Base-by-base conservation (phyloP, 2,888 invertebrate genomes). In the Griposia aprilina region DNA sequence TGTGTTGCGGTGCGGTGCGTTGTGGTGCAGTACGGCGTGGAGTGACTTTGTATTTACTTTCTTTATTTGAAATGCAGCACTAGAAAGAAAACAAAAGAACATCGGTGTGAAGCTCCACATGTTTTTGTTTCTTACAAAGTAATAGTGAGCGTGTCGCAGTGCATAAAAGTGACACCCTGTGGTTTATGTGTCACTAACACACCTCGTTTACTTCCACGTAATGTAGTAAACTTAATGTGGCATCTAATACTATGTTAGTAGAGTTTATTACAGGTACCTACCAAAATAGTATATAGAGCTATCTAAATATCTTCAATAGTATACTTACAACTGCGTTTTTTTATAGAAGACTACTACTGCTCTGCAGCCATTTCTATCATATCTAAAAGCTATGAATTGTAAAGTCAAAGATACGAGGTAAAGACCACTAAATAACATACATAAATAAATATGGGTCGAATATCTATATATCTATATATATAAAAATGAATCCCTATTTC, bases 141-240 rank as follows among this genome's bases (percentile, higher is more conserved):
- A 26, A 45, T 15, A 26, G 17, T 13, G 36, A 74, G 30, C 57
- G 36, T 72, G 60, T 74, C 15, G 23, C 13, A 15, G 36, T 74
- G 59, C 59, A 76, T 82, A 48, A 76, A 76, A 15, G 63, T 20
- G n/a, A 26, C 76, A n/a, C 36, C 20, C 36, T 45, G 68, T 41
- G 45, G 23, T 76, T 69, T 60, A 81, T 52, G 63, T 73, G 68
- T 26, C 36, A 7, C 36, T 13, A n/a, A 69, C 52, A 74, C 48
- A n/a, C 76, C 52, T 52, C 52, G n/a, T 62, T 55, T 23, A 23
- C 48, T 57, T 23, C 30, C 41, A 69, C 69, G n/a, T 70, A 62
- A 52, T 23, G 60, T n/a, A 48, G 26, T 26, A 17, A 78, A 70
- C 6, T 70, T 45, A 23, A 60, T 70, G 59, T 52, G 4, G 30